Evolutionary conservation across 1,140 invertebrate genomes (phyloP).

Genomic region (Brachionus asplanchnoidis): DNA sequence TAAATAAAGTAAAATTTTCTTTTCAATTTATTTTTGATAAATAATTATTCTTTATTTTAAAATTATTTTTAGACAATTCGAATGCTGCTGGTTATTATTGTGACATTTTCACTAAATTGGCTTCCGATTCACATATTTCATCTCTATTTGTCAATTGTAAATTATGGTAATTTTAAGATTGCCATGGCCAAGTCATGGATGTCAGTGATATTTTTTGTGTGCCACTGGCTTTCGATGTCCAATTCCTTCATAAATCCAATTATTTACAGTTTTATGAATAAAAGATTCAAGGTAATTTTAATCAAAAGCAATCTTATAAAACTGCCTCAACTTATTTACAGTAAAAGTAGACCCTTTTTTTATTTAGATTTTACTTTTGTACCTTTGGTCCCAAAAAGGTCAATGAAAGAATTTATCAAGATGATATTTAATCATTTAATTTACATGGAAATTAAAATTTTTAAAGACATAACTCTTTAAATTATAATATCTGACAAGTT

Average conservation of each 20-base stretch:
- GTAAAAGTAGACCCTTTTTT: too few species aligned
- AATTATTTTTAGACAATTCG: constrained; percentile 7
- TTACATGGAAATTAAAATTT: too few species aligned
- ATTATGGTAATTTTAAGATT: constrained; percentile 12
- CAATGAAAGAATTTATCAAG: too few species aligned
- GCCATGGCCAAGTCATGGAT: background rate
- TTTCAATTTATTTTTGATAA: too few species aligned
- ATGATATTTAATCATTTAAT: too few species aligned
- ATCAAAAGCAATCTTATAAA: background rate
- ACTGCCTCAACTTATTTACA: background rate
- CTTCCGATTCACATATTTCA: constrained; percentile 17
- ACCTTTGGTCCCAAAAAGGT: too few species aligned
- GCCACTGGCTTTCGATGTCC: constrained; percentile 62
- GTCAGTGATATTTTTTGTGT: constrained; percentile 53
- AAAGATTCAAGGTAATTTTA: constrained; percentile 67
- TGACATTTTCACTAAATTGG: constrained; percentile 22
- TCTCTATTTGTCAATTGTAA: background rate
- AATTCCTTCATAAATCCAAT: constrained; percentile 81
- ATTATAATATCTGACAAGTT: too few species aligned
- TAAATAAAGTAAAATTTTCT: background rate
- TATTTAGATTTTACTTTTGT: too few species aligned
- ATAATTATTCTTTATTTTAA: background rate
- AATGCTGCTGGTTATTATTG: background rate
- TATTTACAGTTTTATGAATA: constrained; percentile 79
- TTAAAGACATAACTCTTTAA: background rate